A percentile compares a stretch with the other conserved stretches of the same genome.
Evolutionary conservation across 2,888 invertebrate genomes (phyloP).

Genomic region (Papilio protenor): DNA sequence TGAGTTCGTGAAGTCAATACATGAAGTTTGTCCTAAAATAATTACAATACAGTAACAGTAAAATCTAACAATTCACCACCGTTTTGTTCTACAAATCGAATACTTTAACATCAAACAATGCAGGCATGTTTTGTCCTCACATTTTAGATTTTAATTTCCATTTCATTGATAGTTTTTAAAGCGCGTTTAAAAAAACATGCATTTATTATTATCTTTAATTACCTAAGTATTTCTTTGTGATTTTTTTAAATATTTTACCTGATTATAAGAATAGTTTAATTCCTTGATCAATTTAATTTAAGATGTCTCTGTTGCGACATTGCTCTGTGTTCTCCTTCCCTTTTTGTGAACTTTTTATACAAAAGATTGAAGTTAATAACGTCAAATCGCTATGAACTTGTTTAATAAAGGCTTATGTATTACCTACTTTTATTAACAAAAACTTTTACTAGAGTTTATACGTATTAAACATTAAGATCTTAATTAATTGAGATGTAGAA

Average conservation of each 20-base stretch:
- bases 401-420: conserved; percentile 17
- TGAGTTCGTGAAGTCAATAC: neutral
- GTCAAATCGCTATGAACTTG: conserved; percentile 26
- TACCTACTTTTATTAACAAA: conserved; percentile 1
- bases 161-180: neutral
- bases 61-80: neutral
- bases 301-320: neutral
- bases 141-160: neutral
- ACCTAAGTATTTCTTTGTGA: neutral
- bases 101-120: neutral
- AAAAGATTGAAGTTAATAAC: conserved; percentile 36
- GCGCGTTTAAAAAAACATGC: too few relatives aligned
- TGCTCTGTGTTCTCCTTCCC: conserved; percentile 29
- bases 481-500: too few relatives aligned
- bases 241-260: neutral
- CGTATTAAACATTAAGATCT: neutral
- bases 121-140: neutral
- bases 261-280: neutral
- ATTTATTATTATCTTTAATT: too few relatives aligned
- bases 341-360: conserved; percentile 37
- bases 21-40: neutral
- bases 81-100: neutral
- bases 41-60: neutral
- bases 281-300: neutral
- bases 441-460: neutral